Evolutionary conservation across 2,113 vertebrate species (phyloP), one percentile per base, ranked within the genome.

Genomic region (Strigops habroptila): DNA sequence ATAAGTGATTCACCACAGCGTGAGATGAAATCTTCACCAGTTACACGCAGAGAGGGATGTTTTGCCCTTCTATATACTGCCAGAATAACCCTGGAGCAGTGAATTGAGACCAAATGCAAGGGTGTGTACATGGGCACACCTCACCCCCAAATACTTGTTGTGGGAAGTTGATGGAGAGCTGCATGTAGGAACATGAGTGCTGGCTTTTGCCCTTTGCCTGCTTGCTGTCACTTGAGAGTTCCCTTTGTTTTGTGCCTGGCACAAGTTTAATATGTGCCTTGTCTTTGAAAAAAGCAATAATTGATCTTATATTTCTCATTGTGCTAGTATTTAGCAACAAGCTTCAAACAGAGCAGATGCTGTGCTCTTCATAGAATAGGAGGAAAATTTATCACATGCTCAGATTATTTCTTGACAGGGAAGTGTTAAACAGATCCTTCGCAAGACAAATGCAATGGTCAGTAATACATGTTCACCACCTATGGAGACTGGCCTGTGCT

Each of bases 181-280:
- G 41, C 33, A 18, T 17, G 51, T 86, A 64, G 75, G 35, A 90
- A 73, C 43, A 76, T 0, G 6, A 80, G 17, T 2, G 10, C 52
- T 65, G 49, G 7, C 10, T 92, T 88, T 88, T 73, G 23, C 16
- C 27, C 39, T 51, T 74, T 87, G 57, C 62, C 51, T 37, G 82
- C 49, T 60, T 86, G 30, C 65, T 90, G 67, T 91, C n/a, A 19
- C 80, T 88, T 55, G 23, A 49, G 49, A 88, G 63, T 49, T 91
- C 76, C 43, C 86, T 97, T 90, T 89, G 53, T 76, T 87, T 96
- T 93, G 75, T 51, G 69, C 69, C 46, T 91, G 82, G 35, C 64
- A 81, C 67, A n/a, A 59, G 46, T 57, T 81, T 77, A 80, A 70
- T 35, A 11, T 24, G 23, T 27, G 12, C 12, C 7, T 75, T 43